Conservation (phyloP, 2,888 invertebrate genomes). For the Idaea straminata region DNA sequence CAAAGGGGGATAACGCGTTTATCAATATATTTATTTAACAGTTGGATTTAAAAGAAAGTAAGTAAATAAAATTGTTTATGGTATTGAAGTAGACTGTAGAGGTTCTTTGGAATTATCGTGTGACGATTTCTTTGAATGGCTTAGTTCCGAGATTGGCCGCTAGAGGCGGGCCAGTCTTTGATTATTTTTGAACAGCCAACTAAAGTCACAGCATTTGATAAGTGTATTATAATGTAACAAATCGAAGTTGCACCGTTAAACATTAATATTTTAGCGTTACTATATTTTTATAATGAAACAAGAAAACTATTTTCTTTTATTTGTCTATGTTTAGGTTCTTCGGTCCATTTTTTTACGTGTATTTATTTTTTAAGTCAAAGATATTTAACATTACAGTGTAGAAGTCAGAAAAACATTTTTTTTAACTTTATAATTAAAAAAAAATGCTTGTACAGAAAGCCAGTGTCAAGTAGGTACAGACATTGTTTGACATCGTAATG, state of each 20-base stretch:
- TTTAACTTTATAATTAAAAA: too few species aligned
- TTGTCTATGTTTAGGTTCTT: constrained; percentile 50
- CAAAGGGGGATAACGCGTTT: too few species aligned
- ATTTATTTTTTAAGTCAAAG: constrained; percentile 34
- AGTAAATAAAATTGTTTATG: too few species aligned
- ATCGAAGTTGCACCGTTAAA: constrained; percentile 66
- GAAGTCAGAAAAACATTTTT: background rate
- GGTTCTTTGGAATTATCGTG: too few species aligned
- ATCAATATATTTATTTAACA: too few species aligned
- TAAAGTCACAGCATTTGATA: constrained; percentile 22
- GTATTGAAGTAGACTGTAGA: too few species aligned
- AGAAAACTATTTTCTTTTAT: constrained; percentile 45
- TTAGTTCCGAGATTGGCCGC: too few species aligned
- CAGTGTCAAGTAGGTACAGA: too few species aligned
- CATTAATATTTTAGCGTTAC: constrained; percentile 70
- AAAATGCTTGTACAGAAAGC: too few species aligned
- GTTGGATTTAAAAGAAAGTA: too few species aligned
- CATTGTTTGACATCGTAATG: too few species aligned
- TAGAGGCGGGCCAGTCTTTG: constrained; percentile 12
- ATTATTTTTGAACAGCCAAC: constrained; percentile 29
- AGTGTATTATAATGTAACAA: constrained; percentile 52
- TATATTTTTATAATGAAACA: constrained; percentile 71
- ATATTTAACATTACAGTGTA: constrained; percentile 14
- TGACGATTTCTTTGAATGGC: too few species aligned
- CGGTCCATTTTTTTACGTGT: constrained; percentile 49